Percentiles rank a stretch among this genome's conserved stretches.
Evolutionary conservation across 1,140 invertebrate genomes (phyloP).

Genomic region (Caenorhabditis remanei): DNA sequence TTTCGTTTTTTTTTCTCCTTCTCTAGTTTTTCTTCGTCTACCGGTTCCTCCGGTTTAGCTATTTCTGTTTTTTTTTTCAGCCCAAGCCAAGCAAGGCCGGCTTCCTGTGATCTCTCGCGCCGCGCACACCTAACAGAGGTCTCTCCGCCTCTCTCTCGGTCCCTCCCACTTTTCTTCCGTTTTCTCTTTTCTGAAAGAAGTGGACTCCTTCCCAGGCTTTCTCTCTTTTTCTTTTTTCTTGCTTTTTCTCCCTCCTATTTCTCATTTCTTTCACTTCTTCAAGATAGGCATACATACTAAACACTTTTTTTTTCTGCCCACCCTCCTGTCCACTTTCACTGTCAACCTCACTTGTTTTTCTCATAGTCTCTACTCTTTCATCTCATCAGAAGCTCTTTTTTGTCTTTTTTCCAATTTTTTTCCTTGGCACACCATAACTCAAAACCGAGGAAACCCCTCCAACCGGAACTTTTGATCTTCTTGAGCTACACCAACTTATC

Average conservation of each 20-base stretch:
- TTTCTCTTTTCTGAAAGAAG: slow-evolving; percentile 31
- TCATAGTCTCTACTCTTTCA: neutral
- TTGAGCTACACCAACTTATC: too few relatives aligned
- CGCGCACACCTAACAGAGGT: slow-evolving; percentile 17
- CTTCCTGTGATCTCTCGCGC: slow-evolving; percentile 15
- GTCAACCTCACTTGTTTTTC: slow-evolving; percentile 34
- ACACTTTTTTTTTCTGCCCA: slow-evolving; percentile 27
- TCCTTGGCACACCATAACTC: too few relatives aligned
- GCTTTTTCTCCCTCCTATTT: slow-evolving; percentile 31
- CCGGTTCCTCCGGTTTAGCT: slow-evolving; percentile 1
- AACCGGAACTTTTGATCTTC: too few relatives aligned
- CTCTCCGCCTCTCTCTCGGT: slow-evolving; percentile 19
- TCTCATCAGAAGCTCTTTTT: neutral
- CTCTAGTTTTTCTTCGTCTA: neutral
- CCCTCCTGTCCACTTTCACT: slow-evolving; percentile 20
- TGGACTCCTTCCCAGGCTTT: neutral
- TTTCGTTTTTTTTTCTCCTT: neutral
- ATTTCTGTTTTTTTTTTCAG: slow-evolving; percentile 45
- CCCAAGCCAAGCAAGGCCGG: neutral
- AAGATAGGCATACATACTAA: slow-evolving; percentile 53
- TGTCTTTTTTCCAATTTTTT: neutral
- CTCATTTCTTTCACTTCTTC: slow-evolving; percentile 48
- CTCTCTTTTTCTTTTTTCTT: neutral
- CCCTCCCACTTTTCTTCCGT: slow-evolving; percentile 16
- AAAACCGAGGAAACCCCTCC: too few relatives aligned